Conservation (phyloP, 2,888 invertebrate species). For the Agonopterix subpropinquella region DNA sequence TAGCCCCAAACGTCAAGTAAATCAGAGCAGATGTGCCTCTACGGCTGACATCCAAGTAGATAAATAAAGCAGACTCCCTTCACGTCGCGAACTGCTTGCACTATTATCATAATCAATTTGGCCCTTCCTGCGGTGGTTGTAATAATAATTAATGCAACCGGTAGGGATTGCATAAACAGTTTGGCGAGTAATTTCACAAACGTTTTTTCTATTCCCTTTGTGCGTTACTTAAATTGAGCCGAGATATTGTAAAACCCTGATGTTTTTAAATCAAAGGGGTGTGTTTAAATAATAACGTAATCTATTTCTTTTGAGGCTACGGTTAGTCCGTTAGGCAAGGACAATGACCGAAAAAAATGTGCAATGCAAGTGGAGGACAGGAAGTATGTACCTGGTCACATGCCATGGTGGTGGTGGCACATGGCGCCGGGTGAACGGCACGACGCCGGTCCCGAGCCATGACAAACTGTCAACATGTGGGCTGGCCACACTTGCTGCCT, state of each 20-base stretch:
- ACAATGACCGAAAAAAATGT: conserved; percentile 35
- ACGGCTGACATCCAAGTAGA: conserved; percentile 38
- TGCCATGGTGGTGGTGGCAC: conserved; percentile 43
- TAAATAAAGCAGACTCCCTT: conserved; percentile 38
- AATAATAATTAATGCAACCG: conserved; percentile 39
- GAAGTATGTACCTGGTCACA: conserved; percentile 56
- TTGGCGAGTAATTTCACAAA: conserved; percentile 15
- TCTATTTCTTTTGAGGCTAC: conserved; percentile 1
- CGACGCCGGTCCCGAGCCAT: conserved; percentile 38
- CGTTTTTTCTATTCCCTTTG: conserved; percentile 16
- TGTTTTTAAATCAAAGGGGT: conserved; percentile 10
- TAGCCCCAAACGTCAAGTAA: conserved; percentile 34
- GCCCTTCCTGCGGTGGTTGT: conserved; percentile 29
- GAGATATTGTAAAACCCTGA: conserved; percentile 13
- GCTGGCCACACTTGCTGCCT: conserved; percentile 31
- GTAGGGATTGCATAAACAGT: conserved; percentile 15
- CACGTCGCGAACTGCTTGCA: conserved; percentile 28
- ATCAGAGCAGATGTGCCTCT: conserved; percentile 65
- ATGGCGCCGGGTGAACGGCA: conserved; percentile 36
- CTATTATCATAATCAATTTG: conserved; percentile 49
- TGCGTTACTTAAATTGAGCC: conserved; percentile 28
- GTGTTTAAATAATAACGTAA: conserved; percentile 6
- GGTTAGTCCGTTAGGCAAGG: conserved; percentile 10
- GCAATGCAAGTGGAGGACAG: conserved; percentile 43
- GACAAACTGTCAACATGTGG: conserved; percentile 52